Conservation (phyloP, 2,797 vertebrate genomes). For the Oceanodroma leucorhoa region DNA sequence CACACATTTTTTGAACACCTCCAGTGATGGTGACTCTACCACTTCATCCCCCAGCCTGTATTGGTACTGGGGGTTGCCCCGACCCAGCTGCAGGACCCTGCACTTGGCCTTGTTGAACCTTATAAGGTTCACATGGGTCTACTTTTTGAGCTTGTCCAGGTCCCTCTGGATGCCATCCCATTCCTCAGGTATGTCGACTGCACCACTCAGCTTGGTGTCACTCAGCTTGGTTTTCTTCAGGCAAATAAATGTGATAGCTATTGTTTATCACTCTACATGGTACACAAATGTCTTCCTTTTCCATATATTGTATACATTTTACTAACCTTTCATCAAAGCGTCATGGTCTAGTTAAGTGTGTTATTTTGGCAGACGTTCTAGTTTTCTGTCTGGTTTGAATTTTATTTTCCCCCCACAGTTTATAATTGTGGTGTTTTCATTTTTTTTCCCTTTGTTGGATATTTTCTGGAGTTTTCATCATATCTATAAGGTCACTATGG, state of each 20-base stretch:
- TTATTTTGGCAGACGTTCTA: not conserved
- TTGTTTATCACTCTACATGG: not conserved
- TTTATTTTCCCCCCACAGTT: not conserved
- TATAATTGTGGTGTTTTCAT: not conserved
- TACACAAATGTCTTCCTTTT: not conserved
- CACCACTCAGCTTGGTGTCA: not conserved
- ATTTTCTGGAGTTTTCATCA: not conserved
- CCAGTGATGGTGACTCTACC: too few species aligned
- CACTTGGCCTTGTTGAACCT: not conserved
- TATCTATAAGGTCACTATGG: not conserved
- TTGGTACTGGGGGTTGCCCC: rapidly evolving
- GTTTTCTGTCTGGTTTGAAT: not conserved
- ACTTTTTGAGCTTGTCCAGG: not conserved
- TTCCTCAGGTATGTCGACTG: rapidly evolving
- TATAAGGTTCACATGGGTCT: not conserved
- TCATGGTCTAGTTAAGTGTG: not conserved
- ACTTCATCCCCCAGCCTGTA: rapidly evolving
- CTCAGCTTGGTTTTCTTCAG: not conserved
- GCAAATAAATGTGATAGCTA: not conserved
- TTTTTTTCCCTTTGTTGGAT: not conserved
- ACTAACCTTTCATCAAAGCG: not conserved
- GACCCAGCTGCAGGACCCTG: not conserved
- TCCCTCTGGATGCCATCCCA: rapidly evolving
- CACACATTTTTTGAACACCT: too few species aligned
- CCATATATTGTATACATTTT: not conserved